These are phyloP conservation scores for Drosophila paramelanica DNA, from an alignment of 2,888 invertebrate genomes.

Conservation along the genomic window DNA sequence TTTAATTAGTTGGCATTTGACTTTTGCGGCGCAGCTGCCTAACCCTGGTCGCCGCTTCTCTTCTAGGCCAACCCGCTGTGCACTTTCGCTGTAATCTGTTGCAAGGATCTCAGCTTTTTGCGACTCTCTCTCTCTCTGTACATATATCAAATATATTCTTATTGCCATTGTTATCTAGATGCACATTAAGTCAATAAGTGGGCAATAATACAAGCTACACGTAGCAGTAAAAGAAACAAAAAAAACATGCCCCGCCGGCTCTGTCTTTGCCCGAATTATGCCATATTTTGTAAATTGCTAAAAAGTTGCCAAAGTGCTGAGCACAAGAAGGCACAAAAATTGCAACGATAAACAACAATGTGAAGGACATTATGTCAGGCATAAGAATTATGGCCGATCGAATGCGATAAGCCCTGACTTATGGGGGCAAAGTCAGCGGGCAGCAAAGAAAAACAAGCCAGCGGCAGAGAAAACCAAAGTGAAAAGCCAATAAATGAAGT, in stretches of 20 bases:
- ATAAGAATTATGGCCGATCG: conserved; percentile 73
- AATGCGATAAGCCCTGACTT: conserved; percentile 68
- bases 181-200: conserved; percentile 76
- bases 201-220: conserved; percentile 63
- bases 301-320: conserved; percentile 66
- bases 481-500: conserved; percentile 1
- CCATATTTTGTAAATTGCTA: conserved; percentile 77
- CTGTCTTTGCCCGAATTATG: conserved; percentile 59
- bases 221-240: conserved; percentile 15
- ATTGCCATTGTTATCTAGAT: conserved; percentile 63
- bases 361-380: conserved; percentile 71
- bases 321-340: conserved; percentile 39
- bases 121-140: background rate
- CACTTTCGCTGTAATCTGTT: conserved; percentile 43
- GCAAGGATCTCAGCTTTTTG: conserved; percentile 32
- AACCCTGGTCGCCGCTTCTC: conserved; percentile 3
- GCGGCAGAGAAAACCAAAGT: background rate
- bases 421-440: conserved; percentile 73
- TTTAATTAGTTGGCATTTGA: conserved; percentile 70
- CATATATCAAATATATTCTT: conserved; percentile 59
- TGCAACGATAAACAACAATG: conserved; percentile 69
- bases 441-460: conserved; percentile 9
- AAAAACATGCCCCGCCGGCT: conserved; percentile 21
- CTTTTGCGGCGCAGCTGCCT: conserved; percentile 46
- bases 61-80: conserved; percentile 55